Percentiles rank a stretch among this genome's conserved stretches.
These are phyloP conservation scores for Phocides pigmalion DNA, from an alignment of 1,140 invertebrate species.

Conservation along the genomic window DNA sequence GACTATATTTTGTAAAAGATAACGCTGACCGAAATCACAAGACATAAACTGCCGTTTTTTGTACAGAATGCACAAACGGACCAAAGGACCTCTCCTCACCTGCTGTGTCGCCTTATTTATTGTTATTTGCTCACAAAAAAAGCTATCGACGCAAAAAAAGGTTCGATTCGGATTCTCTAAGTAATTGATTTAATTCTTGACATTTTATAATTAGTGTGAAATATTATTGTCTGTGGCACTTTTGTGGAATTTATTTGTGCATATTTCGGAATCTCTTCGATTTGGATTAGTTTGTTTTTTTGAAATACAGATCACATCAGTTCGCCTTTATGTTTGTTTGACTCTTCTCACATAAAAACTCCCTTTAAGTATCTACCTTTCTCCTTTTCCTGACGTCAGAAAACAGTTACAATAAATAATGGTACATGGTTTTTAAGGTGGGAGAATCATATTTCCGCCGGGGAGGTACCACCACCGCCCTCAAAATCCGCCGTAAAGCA, in stretches of 20 bases:
- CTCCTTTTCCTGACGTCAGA: no score
- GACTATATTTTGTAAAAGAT: conserved; percentile 74
- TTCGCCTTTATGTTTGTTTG: no score
- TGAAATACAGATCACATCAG: no score
- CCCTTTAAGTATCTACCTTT: no score
- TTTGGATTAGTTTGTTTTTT: no score
- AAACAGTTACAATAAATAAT: no score
- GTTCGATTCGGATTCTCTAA: conserved; percentile 36
- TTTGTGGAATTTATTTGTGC: conserved; percentile 40
- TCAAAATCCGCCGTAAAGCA: no score
- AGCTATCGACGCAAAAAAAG: conserved; percentile 36
- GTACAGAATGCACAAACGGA: conserved; percentile 40
- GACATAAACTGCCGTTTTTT: conserved; percentile 69
- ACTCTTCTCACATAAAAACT: no score
- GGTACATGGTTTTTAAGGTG: no score
- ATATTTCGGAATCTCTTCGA: background rate
- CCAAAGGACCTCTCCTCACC: conserved; percentile 70
- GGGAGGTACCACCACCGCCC: no score
- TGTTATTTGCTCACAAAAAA: conserved; percentile 57
- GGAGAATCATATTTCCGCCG: no score
- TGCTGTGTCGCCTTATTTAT: conserved; percentile 75
- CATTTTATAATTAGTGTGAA: conserved; percentile 78
- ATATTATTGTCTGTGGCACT: conserved; percentile 56
- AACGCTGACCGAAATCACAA: conserved; percentile 75
- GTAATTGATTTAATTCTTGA: conserved; percentile 77